Evolutionary conservation across 2,113 vertebrate species (phyloP), one percentile per base, ranked within the genome.

Genomic region (Coreoperca whiteheadi): DNA sequence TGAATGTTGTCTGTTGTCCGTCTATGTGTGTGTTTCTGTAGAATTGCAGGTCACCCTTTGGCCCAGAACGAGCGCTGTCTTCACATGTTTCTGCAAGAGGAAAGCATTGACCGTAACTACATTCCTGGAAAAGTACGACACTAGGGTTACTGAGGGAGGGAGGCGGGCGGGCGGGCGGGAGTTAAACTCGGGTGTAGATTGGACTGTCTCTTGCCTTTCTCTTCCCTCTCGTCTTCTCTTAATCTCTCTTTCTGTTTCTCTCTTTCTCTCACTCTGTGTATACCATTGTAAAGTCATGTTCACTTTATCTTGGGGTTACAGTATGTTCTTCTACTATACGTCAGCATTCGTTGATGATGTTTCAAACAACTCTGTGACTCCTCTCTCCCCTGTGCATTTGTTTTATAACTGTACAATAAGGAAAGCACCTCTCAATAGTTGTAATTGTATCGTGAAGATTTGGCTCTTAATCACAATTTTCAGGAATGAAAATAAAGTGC

Each of bases 81-180:
- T 95, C 98, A 99, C 92, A 99, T 99, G 98, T 99, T 99, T 92
- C 96, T 99, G 94, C 98, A 99, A 93, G 98, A 99, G 70, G 98
- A 99, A 92, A 95, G 96, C 93, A 99, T 99, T 77, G 98, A 99
- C 95, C 97, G 97, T 89, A 99, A 99, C 96, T 99, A 99, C 89
- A 96, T 99, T 96, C 98, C 98, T 25, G 97, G 98, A 96, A 99
- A 99, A 97, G 98, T 99, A 96, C 96, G 98, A 94, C 97, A 97
- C 93, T 99, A 94, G 97, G 95, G 95, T 92, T 91, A 91, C 82
- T 90, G 56, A 66, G 77, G 82, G 86, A 86, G 71, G 69, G 46
- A 71, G 84, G 86, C 57, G 56, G 84, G 69, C 46, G 74, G 84
- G 86, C 57, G 56, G 84, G 85, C 34, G 88, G 83, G 72, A 83